Evolutionary conservation across 2,113 vertebrate genomes (phyloP).

Genomic region (Mirounga angustirostris): DNA sequence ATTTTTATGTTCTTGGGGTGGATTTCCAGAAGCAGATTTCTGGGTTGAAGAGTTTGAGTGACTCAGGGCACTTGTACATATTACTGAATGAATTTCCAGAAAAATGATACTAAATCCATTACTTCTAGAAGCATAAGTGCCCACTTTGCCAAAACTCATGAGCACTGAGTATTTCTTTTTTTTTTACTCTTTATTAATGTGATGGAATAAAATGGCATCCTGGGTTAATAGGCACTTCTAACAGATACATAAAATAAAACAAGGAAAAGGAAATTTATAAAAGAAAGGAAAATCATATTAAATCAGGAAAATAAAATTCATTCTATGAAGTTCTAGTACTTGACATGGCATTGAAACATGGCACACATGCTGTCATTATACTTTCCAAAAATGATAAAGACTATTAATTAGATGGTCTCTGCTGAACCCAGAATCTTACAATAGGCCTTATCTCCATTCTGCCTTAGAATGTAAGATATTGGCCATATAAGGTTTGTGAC

Average conservation of each 20-base stretch:
- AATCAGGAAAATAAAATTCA: constrained; percentile 20
- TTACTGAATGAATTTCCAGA: background rate
- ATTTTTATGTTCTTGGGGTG: background rate
- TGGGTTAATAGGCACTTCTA: background rate
- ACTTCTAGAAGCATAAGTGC: background rate
- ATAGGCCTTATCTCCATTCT: background rate
- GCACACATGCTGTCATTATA: background rate
- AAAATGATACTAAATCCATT: background rate
- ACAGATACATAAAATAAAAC: background rate
- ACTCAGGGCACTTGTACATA: background rate
- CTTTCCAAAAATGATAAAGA: background rate
- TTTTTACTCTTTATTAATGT: background rate
- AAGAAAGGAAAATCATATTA: constrained; percentile 11
- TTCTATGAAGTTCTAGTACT: background rate
- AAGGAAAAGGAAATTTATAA: background rate
- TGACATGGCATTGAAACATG: background rate
- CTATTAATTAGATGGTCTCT: background rate
- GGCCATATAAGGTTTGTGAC: background rate
- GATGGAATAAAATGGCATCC: constrained; percentile 32
- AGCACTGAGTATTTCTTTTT: background rate
- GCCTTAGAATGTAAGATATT: background rate
- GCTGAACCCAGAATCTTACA: background rate
- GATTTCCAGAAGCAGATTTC: background rate
- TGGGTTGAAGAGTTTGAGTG: background rate
- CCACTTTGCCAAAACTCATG: background rate